phyloP scores from a whole-genome alignment of 2,113 vertebrate genomes.

The Phyllopteryx taeniolatus region DNA sequence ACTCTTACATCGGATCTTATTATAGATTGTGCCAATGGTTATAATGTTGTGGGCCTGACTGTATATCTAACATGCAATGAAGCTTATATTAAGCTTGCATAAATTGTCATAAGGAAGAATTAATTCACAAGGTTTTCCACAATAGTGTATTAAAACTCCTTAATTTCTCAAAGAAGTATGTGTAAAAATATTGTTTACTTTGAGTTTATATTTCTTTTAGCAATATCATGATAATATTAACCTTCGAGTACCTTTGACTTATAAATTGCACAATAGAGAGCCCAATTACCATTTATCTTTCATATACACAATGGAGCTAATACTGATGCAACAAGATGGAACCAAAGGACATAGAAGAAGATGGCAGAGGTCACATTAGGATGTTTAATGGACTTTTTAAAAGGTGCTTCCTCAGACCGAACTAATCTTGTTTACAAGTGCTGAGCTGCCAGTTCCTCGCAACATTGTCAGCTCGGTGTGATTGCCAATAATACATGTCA shows the following conservation, averaged over 20 bases:
- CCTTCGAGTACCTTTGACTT: neutral
- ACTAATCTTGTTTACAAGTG: conserved; percentile 18
- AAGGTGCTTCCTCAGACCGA: conserved; percentile 1
- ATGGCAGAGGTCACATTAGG: neutral
- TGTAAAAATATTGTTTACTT: neutral
- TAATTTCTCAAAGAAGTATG: too few species aligned
- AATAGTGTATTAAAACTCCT: neutral
- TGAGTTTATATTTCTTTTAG: neutral
- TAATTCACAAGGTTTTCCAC: neutral
- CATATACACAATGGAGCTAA: neutral
- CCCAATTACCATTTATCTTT: neutral
- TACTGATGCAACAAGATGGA: neutral
- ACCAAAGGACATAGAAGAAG: neutral
- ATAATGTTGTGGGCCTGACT: neutral
- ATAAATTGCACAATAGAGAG: neutral
- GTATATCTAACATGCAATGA: neutral
- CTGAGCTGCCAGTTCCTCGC: conserved; percentile 45
- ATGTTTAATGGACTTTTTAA: neutral
- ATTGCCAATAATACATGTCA: conserved; percentile 51
- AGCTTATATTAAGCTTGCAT: neutral
- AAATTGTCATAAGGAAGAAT: neutral
- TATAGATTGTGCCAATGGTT: neutral
- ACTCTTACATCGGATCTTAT: neutral
- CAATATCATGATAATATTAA: neutral
- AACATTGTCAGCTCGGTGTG: conserved; percentile 45